Evolutionary conservation across 2,888 invertebrate species (phyloP), one percentile per base, ranked within the genome.

Genomic region (Orthosia incerta): DNA sequence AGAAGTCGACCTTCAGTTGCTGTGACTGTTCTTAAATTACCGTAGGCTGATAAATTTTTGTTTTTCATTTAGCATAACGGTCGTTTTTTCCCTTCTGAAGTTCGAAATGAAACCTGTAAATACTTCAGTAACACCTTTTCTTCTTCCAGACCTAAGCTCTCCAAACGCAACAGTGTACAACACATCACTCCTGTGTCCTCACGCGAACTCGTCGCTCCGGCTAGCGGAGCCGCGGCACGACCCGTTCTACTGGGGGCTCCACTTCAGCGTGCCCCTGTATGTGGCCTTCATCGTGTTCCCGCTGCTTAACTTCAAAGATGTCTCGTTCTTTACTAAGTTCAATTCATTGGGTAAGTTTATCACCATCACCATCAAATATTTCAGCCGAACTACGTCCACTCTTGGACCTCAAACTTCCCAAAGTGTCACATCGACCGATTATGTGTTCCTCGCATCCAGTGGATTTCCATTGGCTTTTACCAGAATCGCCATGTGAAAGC

Each of bases 241-340:
- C 77, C 94, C 97, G 7, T 93, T 95, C 18, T 94, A 96, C 85
- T 99, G 99, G 99, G 97, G 97, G 80, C 96, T 98, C 39, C 97
- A 98, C 90, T 96, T 97, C 60, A 98, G 98, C 0, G 99, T 99
- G 23, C 99, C 99, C 0, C 89, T 99, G 39, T 98, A 98, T 89
- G 97, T 99, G 63, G 97, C 98, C 0, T 23, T 98, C 13, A 92
- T 98, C 18, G 96, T 99, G 81, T 98, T 98, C 89, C 99, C 99
- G 0, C 94, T 99, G 60, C 95, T 99, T 60, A 99, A 98, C 94
- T 98, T 99, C 90, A 98, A 97, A 83, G 98, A 98, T 26, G 98
- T 99, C 0, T 98, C 98, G 0, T 99, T 99, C 91, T 99, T 99
- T 93, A 98, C 99, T 16, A 99, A 98, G 93, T 99, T 99, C 89